Evolutionary conservation across 2,888 invertebrate species (phyloP), one percentile per base, ranked within the genome.

Genomic region (Nasonia oneida): DNA sequence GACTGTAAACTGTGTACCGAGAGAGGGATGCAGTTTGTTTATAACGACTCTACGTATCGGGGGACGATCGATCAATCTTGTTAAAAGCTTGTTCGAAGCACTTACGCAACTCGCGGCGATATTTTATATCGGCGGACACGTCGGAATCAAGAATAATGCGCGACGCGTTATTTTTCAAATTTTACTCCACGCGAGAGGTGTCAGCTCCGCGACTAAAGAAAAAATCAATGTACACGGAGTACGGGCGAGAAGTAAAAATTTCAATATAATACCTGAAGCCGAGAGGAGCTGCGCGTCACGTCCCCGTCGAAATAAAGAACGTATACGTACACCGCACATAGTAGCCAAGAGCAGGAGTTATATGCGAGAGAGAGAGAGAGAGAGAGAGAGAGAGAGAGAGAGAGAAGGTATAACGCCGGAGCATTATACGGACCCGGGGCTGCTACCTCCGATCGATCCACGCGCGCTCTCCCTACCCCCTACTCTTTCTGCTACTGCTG

Each of bases 391-490:
- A 75, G 14, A 29, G 67, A n/a, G 18, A 37, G 67, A 75, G 23
- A 53, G 29, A 29, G 29, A n/a, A 82, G n/a, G 23, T 3, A 81
- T n/a, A 61, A 61, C 57, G n/a, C 57, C 57, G 57, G 23, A 53
- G 53, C 33, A 57, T n/a, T 39, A 77, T 57, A 83, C 74, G 37
- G 23, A 77, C 77, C 71, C 70, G 67, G 74, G 79, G 70, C 47
- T 39, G 50, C 75, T 67, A 67, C 67, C 64, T 64, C 18, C 39
- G 78, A 85, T 85, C 85, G 85, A 85, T 85, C 85, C 81, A 47
- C n/a, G 12, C 37, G 53, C 37, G 3, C 64, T 39, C 84, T 53
- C 33, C 47, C 42, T 78, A 18, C 71, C 50, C 77, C 42, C 47
- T 37, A 37, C 37, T 37, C 37, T 37, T 37, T 37, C 37, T 37